These are phyloP conservation scores for Dynastes hyllus DNA, from an alignment of 2,888 invertebrate genomes.

Conservation along the genomic window DNA sequence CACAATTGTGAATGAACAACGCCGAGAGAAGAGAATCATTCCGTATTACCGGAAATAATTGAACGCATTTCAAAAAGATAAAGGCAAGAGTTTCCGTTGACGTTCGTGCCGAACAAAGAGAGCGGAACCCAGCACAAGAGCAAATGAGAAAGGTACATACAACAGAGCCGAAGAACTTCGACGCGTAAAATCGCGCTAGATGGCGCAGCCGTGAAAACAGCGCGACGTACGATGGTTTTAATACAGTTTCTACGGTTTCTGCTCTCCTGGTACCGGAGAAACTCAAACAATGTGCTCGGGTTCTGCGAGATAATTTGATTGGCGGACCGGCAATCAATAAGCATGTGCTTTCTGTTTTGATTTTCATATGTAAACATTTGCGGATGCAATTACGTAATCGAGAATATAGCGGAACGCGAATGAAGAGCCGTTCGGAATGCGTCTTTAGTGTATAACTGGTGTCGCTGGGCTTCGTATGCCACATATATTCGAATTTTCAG, in stretches of 20 bases:
- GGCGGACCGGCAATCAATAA: conserved; percentile 37
- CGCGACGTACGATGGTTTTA: background rate
- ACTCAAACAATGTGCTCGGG: conserved; percentile 46
- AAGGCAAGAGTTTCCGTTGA: conserved; percentile 32
- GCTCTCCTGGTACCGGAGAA: conserved; percentile 23
- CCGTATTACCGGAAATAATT: conserved; percentile 46
- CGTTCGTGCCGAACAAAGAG: background rate
- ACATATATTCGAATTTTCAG: too few relatives aligned
- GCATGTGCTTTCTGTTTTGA: conserved; percentile 45
- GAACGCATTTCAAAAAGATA: conserved; percentile 32
- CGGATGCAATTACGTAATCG: background rate
- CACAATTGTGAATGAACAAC: conserved; percentile 17
- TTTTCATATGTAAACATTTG: conserved; percentile 34
- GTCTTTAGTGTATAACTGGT: too few relatives aligned
- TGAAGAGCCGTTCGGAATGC: background rate
- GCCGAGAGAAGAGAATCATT: conserved; percentile 20
- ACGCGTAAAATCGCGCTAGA: background rate
- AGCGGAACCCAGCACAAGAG: background rate
- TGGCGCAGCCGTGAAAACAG: conserved; percentile 8
- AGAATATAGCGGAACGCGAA: background rate
- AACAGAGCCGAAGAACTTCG: background rate
- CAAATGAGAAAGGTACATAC: background rate
- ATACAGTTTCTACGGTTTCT: background rate
- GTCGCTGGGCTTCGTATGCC: too few relatives aligned
- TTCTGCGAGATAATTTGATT: conserved; percentile 40